phyloP scores from a whole-genome alignment of 2,797 vertebrate species.

The Cuniculus paca region DNA sequence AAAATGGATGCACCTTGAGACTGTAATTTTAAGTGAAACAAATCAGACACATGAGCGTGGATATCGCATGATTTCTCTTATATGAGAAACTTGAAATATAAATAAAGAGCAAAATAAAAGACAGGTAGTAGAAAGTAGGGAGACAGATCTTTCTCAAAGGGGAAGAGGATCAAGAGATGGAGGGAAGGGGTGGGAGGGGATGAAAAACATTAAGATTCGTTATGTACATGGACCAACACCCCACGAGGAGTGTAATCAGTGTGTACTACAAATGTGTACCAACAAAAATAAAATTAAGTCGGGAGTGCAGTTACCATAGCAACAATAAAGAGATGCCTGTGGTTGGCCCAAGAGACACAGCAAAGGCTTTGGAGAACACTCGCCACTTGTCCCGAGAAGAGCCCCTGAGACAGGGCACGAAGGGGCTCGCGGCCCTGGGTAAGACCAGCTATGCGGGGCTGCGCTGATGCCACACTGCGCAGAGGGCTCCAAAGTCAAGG shows the following conservation, averaged over 20 bases:
- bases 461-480: not conserved
- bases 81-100: not conserved
- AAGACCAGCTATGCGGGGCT: not conserved
- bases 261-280: not conserved
- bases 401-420: not conserved
- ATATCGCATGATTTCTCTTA: not conserved
- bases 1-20: not conserved
- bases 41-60: not conserved
- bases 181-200: not conserved
- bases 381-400: not conserved
- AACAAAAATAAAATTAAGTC: not conserved
- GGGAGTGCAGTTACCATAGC: not conserved
- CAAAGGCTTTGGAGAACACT: not conserved
- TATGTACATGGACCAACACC: not conserved
- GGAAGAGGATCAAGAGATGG: not conserved
- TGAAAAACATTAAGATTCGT: not conserved
- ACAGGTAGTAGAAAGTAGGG: not conserved
- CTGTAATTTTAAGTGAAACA: not conserved
- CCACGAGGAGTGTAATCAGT: not conserved
- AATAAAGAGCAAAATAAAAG: not conserved
- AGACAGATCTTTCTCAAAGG: not conserved
- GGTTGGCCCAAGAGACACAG: not conserved
- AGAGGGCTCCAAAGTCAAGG: not conserved
- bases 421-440: not conserved
- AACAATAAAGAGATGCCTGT: not conserved